Conservation (phyloP, 2,113 vertebrate genomes). For the Cyanoliseus patagonus region DNA sequence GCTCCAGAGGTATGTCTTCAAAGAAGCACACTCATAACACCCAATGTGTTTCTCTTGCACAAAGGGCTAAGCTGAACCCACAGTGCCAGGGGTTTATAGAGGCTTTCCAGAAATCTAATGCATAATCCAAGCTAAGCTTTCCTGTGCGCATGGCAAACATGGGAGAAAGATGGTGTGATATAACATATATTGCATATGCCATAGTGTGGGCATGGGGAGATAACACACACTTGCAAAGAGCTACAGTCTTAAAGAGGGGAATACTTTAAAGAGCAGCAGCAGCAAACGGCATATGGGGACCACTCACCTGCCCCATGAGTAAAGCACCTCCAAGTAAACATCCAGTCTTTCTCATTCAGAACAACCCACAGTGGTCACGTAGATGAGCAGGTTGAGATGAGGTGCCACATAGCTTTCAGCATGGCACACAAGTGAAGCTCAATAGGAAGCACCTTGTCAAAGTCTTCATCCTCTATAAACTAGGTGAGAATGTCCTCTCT, state of each 20-base stretch:
- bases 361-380: rapidly evolving
- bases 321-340: rapidly evolving
- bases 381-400: background rate
- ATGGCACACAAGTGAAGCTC: rapidly evolving
- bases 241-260: rapidly evolving
- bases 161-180: background rate
- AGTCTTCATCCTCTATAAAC: background rate
- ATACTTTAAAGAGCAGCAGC: background rate
- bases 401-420: too few relatives aligned
- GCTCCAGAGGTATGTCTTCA: background rate
- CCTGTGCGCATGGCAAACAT: background rate
- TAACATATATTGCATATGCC: background rate
- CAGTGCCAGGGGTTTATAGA: rapidly evolving
- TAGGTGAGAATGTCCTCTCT: background rate
- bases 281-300: rapidly evolving
- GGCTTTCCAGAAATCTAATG: background rate
- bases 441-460: background rate
- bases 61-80: background rate
- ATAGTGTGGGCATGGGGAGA: rapidly evolving
- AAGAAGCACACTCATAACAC: background rate
- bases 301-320: background rate
- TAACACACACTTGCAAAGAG: background rate
- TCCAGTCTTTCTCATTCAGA: rapidly evolving
- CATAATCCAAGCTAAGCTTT: background rate
- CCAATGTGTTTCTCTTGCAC: background rate